phyloP scores from a whole-genome alignment of 2,797 vertebrate species.

The Holocentrus rufus region DNA sequence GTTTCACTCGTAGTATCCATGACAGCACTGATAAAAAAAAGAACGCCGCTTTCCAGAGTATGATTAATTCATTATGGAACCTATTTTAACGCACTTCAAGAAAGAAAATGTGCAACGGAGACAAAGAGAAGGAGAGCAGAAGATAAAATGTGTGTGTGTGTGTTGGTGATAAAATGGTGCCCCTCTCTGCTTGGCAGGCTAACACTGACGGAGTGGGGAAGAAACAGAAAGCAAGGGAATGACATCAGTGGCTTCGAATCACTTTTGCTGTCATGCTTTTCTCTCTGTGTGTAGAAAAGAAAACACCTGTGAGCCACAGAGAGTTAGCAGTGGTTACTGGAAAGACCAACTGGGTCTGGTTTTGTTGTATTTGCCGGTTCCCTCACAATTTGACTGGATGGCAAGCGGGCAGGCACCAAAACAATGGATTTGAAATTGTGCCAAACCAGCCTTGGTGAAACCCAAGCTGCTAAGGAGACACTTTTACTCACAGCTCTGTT shows the following conservation, averaged over 20 bases:
- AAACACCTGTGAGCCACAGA: conserved; percentile 11
- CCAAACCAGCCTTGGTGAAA: conserved; percentile 17
- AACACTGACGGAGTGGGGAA: conserved; percentile 6
- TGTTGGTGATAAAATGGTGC: conserved; percentile 86
- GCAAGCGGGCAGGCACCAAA: conserved; percentile 13
- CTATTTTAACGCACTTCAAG: conserved; percentile 64
- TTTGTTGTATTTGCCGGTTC: conserved; percentile 11
- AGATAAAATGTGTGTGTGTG: conserved; percentile 3
- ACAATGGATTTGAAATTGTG: conserved; percentile 32
- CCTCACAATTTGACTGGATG: conserved; percentile 11
- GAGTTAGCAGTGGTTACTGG: conserved; percentile 4
- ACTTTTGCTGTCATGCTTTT: conserved; percentile 4
- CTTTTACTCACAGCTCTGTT: not conserved
- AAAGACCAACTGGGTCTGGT: conserved; percentile 15
- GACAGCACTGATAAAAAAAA: conserved; percentile 32
- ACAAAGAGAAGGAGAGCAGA: conserved; percentile 20
- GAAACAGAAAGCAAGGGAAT: conserved; percentile 15
- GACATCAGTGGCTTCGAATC: conserved; percentile 25
- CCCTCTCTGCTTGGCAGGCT: conserved; percentile 72
- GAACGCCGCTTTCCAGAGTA: conserved; percentile 45
- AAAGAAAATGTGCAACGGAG: conserved; percentile 43
- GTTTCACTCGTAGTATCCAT: conserved; percentile 22
- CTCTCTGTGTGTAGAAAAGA: conserved; percentile 11
- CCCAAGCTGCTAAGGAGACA: not conserved
- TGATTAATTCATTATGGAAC: conserved; percentile 79